Evolutionary conservation across 2,888 invertebrate genomes (phyloP).

Genomic region (Linnaemya vulpina): DNA sequence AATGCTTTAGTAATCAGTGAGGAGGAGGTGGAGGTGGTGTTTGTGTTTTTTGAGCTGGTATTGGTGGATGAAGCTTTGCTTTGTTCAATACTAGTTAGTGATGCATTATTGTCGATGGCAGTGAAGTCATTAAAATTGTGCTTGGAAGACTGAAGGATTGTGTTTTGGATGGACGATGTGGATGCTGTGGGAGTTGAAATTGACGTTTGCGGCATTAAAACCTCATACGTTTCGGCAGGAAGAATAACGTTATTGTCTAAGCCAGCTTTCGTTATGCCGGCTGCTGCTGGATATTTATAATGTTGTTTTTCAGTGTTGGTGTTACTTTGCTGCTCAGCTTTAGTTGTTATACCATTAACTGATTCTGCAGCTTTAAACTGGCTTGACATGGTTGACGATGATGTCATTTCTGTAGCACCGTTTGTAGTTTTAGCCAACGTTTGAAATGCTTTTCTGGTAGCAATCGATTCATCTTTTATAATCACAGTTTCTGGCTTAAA

Average conservation of each 20-base stretch:
- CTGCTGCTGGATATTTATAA: constrained; percentile 39
- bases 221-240: constrained; percentile 56
- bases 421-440: constrained; percentile 68
- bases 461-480: constrained; percentile 65
- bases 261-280: constrained; percentile 16
- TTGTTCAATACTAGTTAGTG: constrained; percentile 55
- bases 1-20: constrained; percentile 67
- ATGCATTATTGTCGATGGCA: constrained; percentile 73
- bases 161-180: constrained; percentile 68
- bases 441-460: constrained; percentile 61
- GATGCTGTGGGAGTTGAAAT: constrained; percentile 55
- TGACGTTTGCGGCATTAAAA: constrained; percentile 64
- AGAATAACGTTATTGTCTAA: constrained; percentile 32
- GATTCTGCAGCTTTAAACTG: constrained; percentile 66
- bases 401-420: constrained; percentile 79
- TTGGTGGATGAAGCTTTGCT: constrained; percentile 29
- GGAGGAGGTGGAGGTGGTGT: constrained; percentile 50
- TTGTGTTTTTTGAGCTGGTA: constrained; percentile 7
- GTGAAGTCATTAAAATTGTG: constrained; percentile 57
- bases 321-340: constrained; percentile 70
- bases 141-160: constrained; percentile 70
- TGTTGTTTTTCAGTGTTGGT: constrained; percentile 65
- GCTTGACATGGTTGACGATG: constrained; percentile 75
- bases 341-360: constrained; percentile 62
- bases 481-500: constrained; percentile 67